Evolutionary conservation across 2,797 vertebrate genomes (phyloP), one percentile per base, ranked within the genome.

Genomic region (Acipenser oxyrinchus): DNA sequence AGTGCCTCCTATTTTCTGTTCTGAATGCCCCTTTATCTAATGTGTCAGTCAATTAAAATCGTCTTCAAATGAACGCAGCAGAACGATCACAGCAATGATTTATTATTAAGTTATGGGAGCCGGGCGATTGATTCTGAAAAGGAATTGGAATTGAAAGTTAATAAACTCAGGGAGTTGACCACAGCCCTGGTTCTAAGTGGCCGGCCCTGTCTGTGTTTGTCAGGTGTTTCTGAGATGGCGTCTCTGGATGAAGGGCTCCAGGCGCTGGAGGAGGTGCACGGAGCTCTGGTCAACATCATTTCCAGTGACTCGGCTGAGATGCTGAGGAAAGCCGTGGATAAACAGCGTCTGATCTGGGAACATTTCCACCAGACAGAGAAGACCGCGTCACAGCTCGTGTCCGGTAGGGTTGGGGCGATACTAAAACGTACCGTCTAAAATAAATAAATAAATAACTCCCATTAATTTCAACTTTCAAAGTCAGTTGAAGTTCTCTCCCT

Each of bases 221-320:
- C 23, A 37, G 23, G 23, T 37, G 23, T 37, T 37, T 37, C 2
- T 37, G 23, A 37, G 23, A 64, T 61, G 8, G 87, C 88, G 88
- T 64, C 79, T 49, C 78, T 84, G 50, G 69, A 69, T 13, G 72
- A 77, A 9, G 79, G 77, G 1, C 78, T 86, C 6, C 72, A 86
- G 49, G 84, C 85, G 49, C 37, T 89, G 65, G 81, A 80, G 77
- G 84, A 84, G 70, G 77, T 73, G 0, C 81, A 76, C 1, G 77
- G 83, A 68, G 49, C 15, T 0, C 4, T 89, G 64, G 63, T 88
- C 23, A 52, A 49, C n/a, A 72, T 81, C 13, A 78, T 90, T 68
- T 74, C 78, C 72, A 88, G 82, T 81, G 81, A 76, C 72, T 78
- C 84, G 8, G 76, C 65, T 0, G 83, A 84, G 49, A 75, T 4